These are phyloP conservation scores for Aethina tumida DNA, from an alignment of 1,140 invertebrate genomes.

Conservation along the genomic window DNA sequence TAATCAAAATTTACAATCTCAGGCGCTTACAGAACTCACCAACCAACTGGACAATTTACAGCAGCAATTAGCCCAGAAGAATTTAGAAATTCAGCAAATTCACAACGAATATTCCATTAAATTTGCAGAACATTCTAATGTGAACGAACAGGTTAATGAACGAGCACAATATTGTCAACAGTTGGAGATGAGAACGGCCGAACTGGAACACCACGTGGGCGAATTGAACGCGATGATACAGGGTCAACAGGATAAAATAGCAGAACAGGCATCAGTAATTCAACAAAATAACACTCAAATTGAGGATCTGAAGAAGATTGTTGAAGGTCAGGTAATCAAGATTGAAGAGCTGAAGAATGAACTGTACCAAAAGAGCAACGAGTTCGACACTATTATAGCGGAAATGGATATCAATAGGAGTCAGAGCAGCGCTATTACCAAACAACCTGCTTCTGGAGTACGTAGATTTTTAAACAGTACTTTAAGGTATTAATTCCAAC, in stretches of 20 bases:
- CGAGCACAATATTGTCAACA: too few relatives aligned
- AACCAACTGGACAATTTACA: too few relatives aligned
- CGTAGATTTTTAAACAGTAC: too few relatives aligned
- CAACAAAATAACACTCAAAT: conserved; percentile 45
- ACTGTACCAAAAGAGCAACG: conserved; percentile 45
- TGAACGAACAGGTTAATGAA: too few relatives aligned
- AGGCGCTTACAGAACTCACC: too few relatives aligned
- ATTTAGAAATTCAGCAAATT: too few relatives aligned
- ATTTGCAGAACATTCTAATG: too few relatives aligned
- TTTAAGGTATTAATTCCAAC: not conserved
- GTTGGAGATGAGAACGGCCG: conserved; percentile 35
- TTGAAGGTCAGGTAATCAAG: conserved; percentile 57
- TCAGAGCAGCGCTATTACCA: conserved; percentile 13
- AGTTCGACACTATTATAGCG: conserved; percentile 41
- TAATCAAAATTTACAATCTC: too few relatives aligned
- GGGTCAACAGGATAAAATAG: conserved; percentile 36
- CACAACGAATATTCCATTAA: too few relatives aligned
- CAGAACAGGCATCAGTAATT: conserved; percentile 41
- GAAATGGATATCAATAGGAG: conserved; percentile 30
- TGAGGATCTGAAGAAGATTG: conserved; percentile 40
- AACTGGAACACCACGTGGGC: too few relatives aligned
- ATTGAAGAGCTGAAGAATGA: conserved; percentile 56
- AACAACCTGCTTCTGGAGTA: conserved; percentile 11
- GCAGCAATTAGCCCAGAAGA: too few relatives aligned
- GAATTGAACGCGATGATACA: too few relatives aligned